These are phyloP conservation scores for Arctopsyche grandis DNA, from an alignment of 1,140 invertebrate genomes.

Conservation along the genomic window DNA sequence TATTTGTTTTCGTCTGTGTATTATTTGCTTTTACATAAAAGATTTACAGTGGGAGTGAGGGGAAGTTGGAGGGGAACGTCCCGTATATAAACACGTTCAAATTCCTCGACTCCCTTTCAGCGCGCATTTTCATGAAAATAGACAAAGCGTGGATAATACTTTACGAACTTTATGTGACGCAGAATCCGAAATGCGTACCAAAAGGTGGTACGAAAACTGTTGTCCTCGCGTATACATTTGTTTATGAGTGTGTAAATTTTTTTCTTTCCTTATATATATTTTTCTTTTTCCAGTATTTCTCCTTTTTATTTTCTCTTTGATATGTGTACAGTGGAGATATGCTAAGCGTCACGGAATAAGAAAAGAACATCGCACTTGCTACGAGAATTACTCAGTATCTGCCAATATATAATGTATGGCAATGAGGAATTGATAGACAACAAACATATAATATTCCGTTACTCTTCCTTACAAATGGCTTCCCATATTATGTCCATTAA, in stretches of 20 bases:
- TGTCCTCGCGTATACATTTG: not conserved
- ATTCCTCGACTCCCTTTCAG: conserved; percentile 26
- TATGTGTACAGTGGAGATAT: conserved; percentile 28
- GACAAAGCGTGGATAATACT: conserved; percentile 45
- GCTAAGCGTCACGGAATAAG: conserved; percentile 27
- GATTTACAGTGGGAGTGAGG: not conserved
- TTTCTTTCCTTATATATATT: not conserved
- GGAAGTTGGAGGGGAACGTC: not conserved
- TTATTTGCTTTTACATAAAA: conserved; percentile 23
- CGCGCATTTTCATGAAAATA: conserved; percentile 37
- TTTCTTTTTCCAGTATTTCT: conserved; percentile 9
- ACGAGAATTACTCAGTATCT: too few relatives aligned
- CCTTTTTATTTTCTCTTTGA: conserved; percentile 28
- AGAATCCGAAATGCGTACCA: conserved; percentile 36
- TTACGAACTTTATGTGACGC: conserved; percentile 43
- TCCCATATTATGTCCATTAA: too few relatives aligned
- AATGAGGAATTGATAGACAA: not conserved
- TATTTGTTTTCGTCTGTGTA: not conserved
- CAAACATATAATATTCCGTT: not conserved
- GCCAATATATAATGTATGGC: not conserved
- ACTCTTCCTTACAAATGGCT: too few relatives aligned
- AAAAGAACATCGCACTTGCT: not conserved
- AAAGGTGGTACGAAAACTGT: conserved; percentile 15
- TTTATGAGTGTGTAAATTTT: conserved; percentile 13
- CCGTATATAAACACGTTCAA: conserved; percentile 28